These are phyloP conservation scores for Meda fulgida DNA, from an alignment of 2,797 vertebrate species.

Conservation along the genomic window DNA sequence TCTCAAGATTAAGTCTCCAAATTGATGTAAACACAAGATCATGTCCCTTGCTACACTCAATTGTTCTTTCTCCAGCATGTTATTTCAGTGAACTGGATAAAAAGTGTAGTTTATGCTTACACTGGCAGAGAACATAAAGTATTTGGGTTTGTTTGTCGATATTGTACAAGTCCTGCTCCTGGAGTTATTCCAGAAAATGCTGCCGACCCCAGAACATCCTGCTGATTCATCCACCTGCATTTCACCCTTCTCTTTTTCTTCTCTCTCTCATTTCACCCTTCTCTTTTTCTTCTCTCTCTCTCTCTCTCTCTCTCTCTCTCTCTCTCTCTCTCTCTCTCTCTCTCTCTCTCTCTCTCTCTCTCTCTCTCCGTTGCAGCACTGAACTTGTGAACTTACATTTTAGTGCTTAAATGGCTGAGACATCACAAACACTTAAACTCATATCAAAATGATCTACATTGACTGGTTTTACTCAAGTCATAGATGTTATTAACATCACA, in stretches of 20 bases:
- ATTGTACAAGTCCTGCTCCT: neutral
- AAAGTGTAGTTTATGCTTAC: constrained; percentile 11
- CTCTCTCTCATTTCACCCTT: neutral
- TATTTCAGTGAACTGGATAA: neutral
- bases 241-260: neutral
- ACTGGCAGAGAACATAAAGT: constrained; percentile 17
- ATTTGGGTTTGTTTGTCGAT: constrained; percentile 30
- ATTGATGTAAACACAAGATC: neutral
- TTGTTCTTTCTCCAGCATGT: neutral
- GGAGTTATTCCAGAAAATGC: neutral
- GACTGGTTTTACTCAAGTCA: neutral
- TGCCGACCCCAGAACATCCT: constrained; percentile 32
- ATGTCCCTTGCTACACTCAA: neutral
- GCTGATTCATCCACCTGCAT: constrained; percentile 48
- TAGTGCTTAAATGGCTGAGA: neutral
- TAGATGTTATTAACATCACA: neutral
- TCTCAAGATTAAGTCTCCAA: neutral
- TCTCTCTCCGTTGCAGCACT: constrained; percentile 17
- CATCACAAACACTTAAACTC: neutral
- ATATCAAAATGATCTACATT: neutral
- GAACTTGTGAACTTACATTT: constrained; percentile 18
- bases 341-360: neutral
- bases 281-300: neutral
- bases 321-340: neutral
- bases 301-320: constrained; percentile 9